Evolutionary conservation across 2,888 invertebrate species (phyloP), one percentile per base, ranked within the genome.

Genomic region (Drosophila acutilabella): DNA sequence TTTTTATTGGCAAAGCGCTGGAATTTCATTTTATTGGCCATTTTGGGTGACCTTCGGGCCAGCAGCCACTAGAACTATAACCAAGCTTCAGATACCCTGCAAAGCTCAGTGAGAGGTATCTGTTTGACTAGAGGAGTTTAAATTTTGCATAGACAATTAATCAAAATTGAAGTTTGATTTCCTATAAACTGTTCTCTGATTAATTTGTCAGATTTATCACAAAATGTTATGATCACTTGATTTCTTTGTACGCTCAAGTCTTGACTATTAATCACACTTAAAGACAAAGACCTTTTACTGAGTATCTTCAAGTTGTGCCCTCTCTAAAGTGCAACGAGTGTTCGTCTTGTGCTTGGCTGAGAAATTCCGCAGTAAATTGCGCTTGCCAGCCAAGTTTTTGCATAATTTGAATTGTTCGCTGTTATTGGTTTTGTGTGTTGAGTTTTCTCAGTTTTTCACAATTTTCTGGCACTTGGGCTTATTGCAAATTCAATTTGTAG

Each of bases 11-110:
- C 85, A 70, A 84, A 75, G 72, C 61, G 62, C 71, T 73, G 86
- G 83, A 82, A 88, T 82, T 82, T 81, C 85, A 81, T 82, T 87
- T 82, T 88, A 82, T 82, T 82, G 88, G 85, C 82, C 88, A 82
- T 87, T 82, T 82, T 48, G 81, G 81, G 70, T 79, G 82, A 82
- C 88, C 82, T 82, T 87, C 81, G 84, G 50, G 69, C 47, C 53
- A 51, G 36, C 45, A 50, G 67, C 33, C 13, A 20, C 14, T 20
- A 41, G 52, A 18, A 44, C 23, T 38, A 40, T 44, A 20, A n/a
- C 14, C 57, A 20, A 33, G 7, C 54, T 20, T 10, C 36, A 18
- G 26, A 57, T 57, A 57, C 57, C 57, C 57, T 57, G 13, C 20
- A 16, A 38, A 47, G 6, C 2, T n/a, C 0, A 8, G 1, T 16